These are phyloP conservation scores for Embidobia sp. DNA, from an alignment of 2,888 invertebrate genomes.

Conservation along the genomic window DNA sequence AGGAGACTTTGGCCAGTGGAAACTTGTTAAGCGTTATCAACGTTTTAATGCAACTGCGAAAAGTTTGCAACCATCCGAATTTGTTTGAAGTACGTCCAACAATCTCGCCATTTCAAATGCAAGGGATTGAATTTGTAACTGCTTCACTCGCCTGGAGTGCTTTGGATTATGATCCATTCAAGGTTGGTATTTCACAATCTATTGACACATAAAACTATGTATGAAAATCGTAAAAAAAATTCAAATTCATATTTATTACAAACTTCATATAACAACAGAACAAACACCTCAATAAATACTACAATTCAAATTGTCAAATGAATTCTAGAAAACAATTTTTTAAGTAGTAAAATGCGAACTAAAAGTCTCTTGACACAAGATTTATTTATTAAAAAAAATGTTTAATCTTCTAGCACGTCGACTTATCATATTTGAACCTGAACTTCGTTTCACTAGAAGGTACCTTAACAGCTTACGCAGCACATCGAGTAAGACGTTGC, in stretches of 20 bases:
- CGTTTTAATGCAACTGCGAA: conserved; percentile 97
- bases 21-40: conserved; percentile 97
- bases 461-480: conserved; percentile 90
- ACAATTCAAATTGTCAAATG: no score
- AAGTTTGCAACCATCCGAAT: conserved; percentile 99
- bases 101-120: conserved; percentile 95
- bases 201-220: no score
- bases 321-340: no score
- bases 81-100: conserved; percentile 98
- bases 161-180: conserved; percentile 88
- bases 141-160: conserved; percentile 88
- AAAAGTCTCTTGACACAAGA: no score
- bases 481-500: conserved; percentile 89
- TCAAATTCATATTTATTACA: no score
- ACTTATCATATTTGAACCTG: conserved; percentile 86
- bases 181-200: no score
- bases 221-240: no score
- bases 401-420: conserved; percentile 86
- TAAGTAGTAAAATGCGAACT: no score
- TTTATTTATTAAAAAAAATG: not conserved
- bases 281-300: no score
- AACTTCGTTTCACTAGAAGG: conserved; percentile 86
- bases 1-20: conserved; percentile 95
- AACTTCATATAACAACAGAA: no score
- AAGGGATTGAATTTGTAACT: conserved; percentile 87